Evolutionary conservation across 2,113 vertebrate species (phyloP).

Genomic region (Colaptes auratus): DNA sequence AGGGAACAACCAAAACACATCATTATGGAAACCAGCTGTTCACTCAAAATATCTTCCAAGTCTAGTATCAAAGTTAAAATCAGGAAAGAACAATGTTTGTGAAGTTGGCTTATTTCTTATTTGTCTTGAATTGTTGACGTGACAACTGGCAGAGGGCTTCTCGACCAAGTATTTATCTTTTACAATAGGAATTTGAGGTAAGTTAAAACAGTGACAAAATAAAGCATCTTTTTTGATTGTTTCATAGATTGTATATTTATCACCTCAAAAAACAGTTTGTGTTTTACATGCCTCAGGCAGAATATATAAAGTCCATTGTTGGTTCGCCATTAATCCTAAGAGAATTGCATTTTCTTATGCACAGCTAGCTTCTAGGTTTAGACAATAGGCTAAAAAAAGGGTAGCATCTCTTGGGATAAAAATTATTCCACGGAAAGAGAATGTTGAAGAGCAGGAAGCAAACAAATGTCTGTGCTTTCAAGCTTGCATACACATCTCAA

Average conservation of each 20-base stretch:
- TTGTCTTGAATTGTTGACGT: neutral
- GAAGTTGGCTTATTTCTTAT: neutral
- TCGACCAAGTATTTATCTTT: neutral
- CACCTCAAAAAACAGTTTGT: neutral
- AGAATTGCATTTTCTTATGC: constrained; percentile 30
- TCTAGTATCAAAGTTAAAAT: neutral
- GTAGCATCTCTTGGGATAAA: neutral
- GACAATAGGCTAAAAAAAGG: neutral
- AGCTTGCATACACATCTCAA: neutral
- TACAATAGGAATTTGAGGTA: neutral
- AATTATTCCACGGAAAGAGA: neutral
- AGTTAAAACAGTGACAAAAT: neutral
- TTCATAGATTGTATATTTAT: neutral
- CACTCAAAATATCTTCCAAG: neutral
- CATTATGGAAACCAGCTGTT: neutral
- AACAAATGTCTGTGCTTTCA: neutral
- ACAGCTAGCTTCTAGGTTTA: constrained; percentile 8
- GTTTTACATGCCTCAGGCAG: neutral
- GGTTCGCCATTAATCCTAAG: neutral
- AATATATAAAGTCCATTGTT: neutral
- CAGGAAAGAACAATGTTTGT: neutral
- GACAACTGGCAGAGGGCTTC: neutral
- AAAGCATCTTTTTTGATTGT: neutral
- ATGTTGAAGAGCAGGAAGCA: neutral
- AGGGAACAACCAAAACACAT: neutral